Percentiles rank a stretch among this genome's conserved stretches.
Conservation (phyloP, 2,113 vertebrate species). For the Microtus montanus region DNA sequence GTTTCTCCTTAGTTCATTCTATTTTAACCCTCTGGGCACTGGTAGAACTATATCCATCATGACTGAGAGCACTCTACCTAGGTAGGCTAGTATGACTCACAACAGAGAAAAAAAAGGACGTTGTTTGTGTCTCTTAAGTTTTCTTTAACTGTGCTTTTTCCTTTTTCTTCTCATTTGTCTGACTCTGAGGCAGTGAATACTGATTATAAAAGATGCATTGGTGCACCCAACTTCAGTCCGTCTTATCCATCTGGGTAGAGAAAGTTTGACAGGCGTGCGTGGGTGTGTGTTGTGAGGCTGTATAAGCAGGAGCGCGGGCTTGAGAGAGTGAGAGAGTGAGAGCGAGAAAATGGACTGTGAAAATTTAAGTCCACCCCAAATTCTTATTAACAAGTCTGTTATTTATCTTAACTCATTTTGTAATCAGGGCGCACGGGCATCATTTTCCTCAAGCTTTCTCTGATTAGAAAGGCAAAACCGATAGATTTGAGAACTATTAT, state of each 20-base stretch:
- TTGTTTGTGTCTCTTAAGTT: constrained; percentile 12
- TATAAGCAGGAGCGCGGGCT: constrained; percentile 63
- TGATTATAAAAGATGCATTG: constrained; percentile 70
- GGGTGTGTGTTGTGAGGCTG: constrained; percentile 56
- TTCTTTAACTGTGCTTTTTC: constrained; percentile 52
- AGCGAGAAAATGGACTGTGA: constrained; percentile 81
- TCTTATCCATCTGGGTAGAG: constrained; percentile 76
- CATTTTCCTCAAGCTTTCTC: constrained; percentile 42
- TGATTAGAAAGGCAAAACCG: constrained; percentile 43
- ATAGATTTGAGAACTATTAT: background rate
- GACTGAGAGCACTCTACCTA: constrained; percentile 4
- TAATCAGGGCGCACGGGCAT: constrained; percentile 45
- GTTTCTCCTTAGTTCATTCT: constrained; percentile 47
- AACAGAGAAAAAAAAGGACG: constrained; percentile 35
- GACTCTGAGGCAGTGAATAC: constrained; percentile 60
- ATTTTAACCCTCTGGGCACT: constrained; percentile 62
- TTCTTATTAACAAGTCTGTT: constrained; percentile 75
- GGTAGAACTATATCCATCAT: background rate
- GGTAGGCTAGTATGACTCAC: constrained; percentile 22
- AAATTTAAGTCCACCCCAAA: constrained; percentile 78
- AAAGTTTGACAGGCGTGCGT: constrained; percentile 68
- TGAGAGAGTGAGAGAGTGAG: constrained; percentile 66
- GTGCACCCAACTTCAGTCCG: constrained; percentile 73
- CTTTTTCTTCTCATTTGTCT: constrained; percentile 65
- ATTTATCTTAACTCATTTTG: constrained; percentile 75